Evolutionary conservation across 64 coral and sea anemone species (phyloP), one percentile per base, ranked within the genome.

Genomic region (Platygyra sinensis): DNA sequence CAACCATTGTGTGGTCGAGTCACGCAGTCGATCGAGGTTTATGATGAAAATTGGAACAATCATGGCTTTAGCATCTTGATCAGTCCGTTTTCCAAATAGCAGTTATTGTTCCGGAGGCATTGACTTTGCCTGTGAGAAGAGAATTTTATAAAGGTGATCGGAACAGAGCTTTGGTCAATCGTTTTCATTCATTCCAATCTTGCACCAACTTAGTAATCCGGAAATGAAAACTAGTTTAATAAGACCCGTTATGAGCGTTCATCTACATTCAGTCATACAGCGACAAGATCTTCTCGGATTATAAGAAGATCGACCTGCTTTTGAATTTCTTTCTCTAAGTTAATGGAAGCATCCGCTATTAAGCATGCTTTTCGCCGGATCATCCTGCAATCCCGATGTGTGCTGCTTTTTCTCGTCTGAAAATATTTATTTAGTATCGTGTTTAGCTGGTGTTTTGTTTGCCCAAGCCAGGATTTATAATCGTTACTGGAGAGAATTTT

Each of bases 341-440:
- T 42, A 84, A 50, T 57, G 62, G 81, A 69, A 49, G 22, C 22
- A 49, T 84, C 33, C 36, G 2, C 33, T 84, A 69, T 67, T 67
- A 67, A 71, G 62, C 81, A 1, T 38, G 7, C 20, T 36, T 63
- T 84, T 84, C 64, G 52, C 52, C 24, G 33, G 10, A 71, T 71
- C 32, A 84, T 24, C 9, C 62, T 84, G 22, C 17, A 84, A 84
- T 84, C 62, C 80, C 5, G 31, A 80, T 49, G 61, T 71, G 62
- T 51, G 12, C 28, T 55, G 24, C 19, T 67, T 50, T 51, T 69
- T 49, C 36, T 39, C 31, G 32, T 84, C 62, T 67, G 63, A 84
- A 72, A 84, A 72, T 72, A 84, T 84, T 84, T 84, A 84, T 84
- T 71, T 72, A 84, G 81, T 84, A 63, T 84, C 81, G 81, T 84